Evolutionary conservation across 2,113 vertebrate species (phyloP).

Genomic region (Reinhardtius hippoglossoides): DNA sequence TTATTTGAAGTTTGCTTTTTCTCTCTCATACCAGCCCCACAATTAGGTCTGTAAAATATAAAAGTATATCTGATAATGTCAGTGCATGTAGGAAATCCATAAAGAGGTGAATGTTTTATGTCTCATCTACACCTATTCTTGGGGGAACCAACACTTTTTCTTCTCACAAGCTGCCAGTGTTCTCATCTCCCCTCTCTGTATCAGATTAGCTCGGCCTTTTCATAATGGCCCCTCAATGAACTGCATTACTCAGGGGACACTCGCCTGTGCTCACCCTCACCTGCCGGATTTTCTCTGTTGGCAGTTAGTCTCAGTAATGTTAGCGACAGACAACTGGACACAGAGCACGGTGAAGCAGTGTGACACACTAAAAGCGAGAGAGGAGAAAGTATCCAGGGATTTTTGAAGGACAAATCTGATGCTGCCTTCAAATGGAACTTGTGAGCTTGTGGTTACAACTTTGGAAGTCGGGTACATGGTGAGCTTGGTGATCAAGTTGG

Average conservation of each 20-base stretch:
- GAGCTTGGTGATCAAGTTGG: too few species aligned
- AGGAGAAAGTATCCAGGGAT: too few species aligned
- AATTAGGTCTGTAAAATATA: neutral
- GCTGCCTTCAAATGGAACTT: neutral
- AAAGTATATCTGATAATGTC: neutral
- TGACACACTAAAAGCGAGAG: too few species aligned
- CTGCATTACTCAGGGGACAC: conserved; percentile 2
- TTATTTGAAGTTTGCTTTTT: conserved; percentile 8
- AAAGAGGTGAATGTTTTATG: neutral
- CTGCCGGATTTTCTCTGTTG: neutral
- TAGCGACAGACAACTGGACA: too few species aligned
- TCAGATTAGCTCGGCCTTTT: neutral
- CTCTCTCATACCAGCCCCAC: conserved; percentile 7
- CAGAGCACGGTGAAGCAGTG: too few species aligned
- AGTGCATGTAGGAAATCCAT: neutral
- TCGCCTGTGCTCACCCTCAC: neutral
- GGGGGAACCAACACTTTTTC: neutral
- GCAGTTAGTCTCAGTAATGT: too few species aligned
- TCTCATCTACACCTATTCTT: neutral
- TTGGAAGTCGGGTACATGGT: too few species aligned
- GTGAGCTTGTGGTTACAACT: neutral
- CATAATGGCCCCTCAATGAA: neutral
- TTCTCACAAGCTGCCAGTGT: neutral
- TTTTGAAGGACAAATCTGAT: too few species aligned
- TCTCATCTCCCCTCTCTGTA: neutral